Evolutionary conservation across 2,888 invertebrate genomes (phyloP), one percentile per base, ranked within the genome.

Genomic region (Acanthococcus lagerstroemiae): DNA sequence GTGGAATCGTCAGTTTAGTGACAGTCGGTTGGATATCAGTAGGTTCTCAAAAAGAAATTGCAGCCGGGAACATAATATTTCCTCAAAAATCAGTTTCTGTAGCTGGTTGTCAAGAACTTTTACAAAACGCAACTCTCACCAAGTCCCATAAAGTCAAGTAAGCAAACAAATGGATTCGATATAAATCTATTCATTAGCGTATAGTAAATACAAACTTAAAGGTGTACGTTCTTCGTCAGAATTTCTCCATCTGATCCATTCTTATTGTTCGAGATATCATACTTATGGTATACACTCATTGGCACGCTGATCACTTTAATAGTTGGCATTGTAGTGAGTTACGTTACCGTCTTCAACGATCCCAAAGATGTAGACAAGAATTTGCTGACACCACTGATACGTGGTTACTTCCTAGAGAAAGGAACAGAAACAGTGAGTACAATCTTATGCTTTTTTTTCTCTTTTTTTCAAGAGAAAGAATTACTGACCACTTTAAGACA

Each of bases 261-360:
- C 17, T 78, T 82, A 71, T 73, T 87, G 68, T 88, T 85, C 74
- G 78, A 83, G 71, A 75, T 88, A 73, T 88, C 88, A n/a, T 90
- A 89, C 76, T 80, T 88, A 75, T 89, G 87, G 79, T 89, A 88
- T 76, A 86, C 87, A 1, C 78, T 84, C 69, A 79, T 87, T 19
- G 88, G 88, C 5, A 82, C 84, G 73, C 71, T 82, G 0, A 83
- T 83, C 0, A 83, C 84, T 15, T 79, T 87, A 54, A 67, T 80
- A 3, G 79, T 86, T 7, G 89, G 88, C 0, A 75, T 84, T 22
- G 72, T 84, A 27, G 84, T 87, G 25, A 87, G 88, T 19, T 66
- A 56, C 26, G 24, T 46, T 4, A 26, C 56, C 9, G 66, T 55
- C n/a, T 66, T 66, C 26, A 84, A 84, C 70, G 80, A 82, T 72